Evolutionary conservation across 2,888 invertebrate species (phyloP), one percentile per base, ranked within the genome.

Genomic region (Trachelus troglodyta): DNA sequence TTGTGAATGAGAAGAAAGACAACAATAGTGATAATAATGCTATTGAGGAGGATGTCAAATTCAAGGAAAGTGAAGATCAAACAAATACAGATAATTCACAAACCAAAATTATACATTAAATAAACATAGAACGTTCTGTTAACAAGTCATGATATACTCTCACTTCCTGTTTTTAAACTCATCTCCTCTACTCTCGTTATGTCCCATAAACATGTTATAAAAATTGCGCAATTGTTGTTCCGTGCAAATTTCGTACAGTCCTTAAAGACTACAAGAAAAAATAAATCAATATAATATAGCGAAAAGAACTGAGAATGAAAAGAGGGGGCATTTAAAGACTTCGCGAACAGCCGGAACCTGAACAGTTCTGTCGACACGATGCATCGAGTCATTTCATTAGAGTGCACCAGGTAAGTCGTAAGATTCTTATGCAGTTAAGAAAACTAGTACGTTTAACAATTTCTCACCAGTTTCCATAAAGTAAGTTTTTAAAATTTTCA

Each of bases 271-370:
- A 56, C 23, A 56, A 56, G 9, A 56, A 56, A 23, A 56, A 56
- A 23, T 56, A 23, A 56, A 9, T 56, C 23, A 2, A 56, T 56
- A 71, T 34, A 30, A 71, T 31, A 33, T 31, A 71, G 71, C 2
- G 71, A 34, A 71, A 71, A 34, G 9, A 33, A 71, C 15, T 34
- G 12, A 31, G 31, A 31, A 23, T 12, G 71, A 15, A 71, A 71
- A 71, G 71, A 33, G 71, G 34, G 56, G 71, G 71, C 31, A 84
- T 84, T 88, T 88, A 88, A 87, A 88, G 86, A 86, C 81, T 75
- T 83, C 81, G 76, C 75, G 73, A 74, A 34, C 34, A 73, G 76
- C 79, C 76, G 80, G 76, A 77, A 34, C 81, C 76, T 75, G 69
- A 31, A 76, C 87, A 88, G 88, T 88, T 80, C 75, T 76, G 74